phyloP scores from a whole-genome alignment of 2,113 vertebrate genomes.

The rat (Rattus norvegicus) region DNA sequence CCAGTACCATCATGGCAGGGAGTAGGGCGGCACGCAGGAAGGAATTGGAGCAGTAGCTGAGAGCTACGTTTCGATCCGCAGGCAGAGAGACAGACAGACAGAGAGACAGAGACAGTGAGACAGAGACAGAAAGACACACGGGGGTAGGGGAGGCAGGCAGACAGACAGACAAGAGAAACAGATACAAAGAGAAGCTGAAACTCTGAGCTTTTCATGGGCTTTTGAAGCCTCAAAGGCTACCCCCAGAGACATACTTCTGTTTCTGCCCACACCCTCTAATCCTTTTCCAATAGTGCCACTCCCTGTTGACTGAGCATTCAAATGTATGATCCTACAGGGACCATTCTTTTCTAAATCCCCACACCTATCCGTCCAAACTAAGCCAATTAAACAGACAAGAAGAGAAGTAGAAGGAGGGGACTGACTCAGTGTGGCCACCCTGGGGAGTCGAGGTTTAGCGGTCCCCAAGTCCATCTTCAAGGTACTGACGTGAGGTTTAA shows the following conservation, averaged over 20 bases:
- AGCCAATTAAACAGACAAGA: not conserved
- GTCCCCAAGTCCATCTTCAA: not conserved
- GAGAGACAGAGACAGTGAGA: no score
- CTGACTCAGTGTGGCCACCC: not conserved
- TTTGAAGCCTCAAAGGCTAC: not conserved
- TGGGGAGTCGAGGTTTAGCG: not conserved
- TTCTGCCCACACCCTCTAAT: not conserved
- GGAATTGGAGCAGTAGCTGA: not conserved
- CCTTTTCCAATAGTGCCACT: not conserved
- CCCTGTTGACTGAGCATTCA: not conserved
- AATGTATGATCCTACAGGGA: not conserved
- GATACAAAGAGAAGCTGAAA: not conserved
- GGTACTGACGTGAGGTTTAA: not conserved
- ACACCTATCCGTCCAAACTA: not conserved
- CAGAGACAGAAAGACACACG: no score
- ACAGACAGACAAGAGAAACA: not conserved
- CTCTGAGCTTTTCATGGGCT: not conserved
- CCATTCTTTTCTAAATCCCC: not conserved
- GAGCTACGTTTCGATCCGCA: not conserved
- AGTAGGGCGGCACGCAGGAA: not conserved
- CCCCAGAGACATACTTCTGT: not conserved
- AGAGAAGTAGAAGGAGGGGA: not conserved
- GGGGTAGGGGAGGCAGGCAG: no score
- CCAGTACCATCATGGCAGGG: not conserved
- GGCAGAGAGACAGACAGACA: not conserved